Percentiles rank a stretch among this genome's conserved stretches.
These are phyloP conservation scores for Lymantria monacha DNA, from an alignment of 2,888 invertebrate species.

Conservation along the genomic window DNA sequence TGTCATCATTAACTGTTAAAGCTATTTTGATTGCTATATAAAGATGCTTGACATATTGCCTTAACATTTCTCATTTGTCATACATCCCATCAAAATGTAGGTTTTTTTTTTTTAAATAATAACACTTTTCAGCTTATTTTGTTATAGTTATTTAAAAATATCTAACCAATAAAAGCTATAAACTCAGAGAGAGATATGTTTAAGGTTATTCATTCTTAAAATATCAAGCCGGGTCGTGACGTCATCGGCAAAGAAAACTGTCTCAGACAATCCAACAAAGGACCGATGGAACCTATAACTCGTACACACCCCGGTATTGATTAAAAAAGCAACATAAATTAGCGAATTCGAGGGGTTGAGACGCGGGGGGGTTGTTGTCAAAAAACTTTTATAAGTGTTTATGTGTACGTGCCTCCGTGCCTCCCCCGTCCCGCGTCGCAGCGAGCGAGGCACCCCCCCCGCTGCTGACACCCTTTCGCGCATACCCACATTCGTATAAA, in stretches of 20 bases:
- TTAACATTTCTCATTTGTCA: too few species aligned
- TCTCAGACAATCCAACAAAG: slow-evolving; percentile 36
- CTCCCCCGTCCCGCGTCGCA: slow-evolving; percentile 19
- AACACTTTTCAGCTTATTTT: too few species aligned
- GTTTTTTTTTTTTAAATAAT: too few species aligned
- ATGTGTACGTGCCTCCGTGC: slow-evolving; percentile 64
- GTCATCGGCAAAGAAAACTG: slow-evolving; percentile 31
- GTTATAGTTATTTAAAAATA: not conserved
- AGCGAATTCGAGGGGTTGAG: slow-evolving; percentile 73
- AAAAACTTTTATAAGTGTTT: slow-evolving; percentile 83
- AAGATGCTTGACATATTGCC: too few species aligned
- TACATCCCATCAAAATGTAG: too few species aligned
- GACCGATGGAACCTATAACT: slow-evolving; percentile 59
- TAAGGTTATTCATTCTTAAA: not conserved
- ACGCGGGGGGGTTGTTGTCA: slow-evolving; percentile 72
- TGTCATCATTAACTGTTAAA: too few species aligned
- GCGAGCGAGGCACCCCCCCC: slow-evolving; percentile 33
- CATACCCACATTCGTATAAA: slow-evolving; percentile 79
- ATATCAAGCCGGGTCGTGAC: slow-evolving; percentile 11
- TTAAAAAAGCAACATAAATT: slow-evolving; percentile 83
- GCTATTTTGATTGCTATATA: too few species aligned
- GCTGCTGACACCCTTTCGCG: slow-evolving; percentile 78
- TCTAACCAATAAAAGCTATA: not conserved
- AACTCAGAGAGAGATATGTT: not conserved
- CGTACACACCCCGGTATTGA: slow-evolving; percentile 69